Evolutionary conservation across 1,140 invertebrate genomes (phyloP), one percentile per base, ranked within the genome.

Genomic region (Rhizoglyphus robini): DNA sequence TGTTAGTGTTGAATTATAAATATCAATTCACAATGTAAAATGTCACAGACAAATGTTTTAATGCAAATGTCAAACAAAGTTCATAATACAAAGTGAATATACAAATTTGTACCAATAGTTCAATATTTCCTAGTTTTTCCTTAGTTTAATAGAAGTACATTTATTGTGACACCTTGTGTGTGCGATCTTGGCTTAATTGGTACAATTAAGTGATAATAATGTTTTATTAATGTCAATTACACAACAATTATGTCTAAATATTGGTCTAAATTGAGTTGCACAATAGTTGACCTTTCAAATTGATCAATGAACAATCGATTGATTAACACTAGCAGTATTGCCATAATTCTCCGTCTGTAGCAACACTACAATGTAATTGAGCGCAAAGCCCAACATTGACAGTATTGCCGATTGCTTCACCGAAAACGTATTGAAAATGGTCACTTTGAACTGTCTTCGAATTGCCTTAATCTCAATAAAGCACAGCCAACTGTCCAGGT

Each of bases 321-420:
- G 18, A 41, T 41, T 41, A 41, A 41, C 36, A 18, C 18, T 41
- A 41, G 36, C 8, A 41, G 51, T 54, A 11, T 32, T 32, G 20
- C 51, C 51, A 54, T 8, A 54, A 23, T 54, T 54, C 23, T 54
- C 51, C 51, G 51, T 54, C 20, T 54, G 51, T 8, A 54, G 51
- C 31, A 54, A 23, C 8, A 54, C 51, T 8, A 54, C 51, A 54
- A 32, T 54, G 20, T 54, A 54, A 23, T 25, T 27, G 51, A 54
- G 51, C 8, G 51, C 51, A 54, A 54, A 54, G 15, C 51, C 51
- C 8, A 54, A 20, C 51, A 32, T 54, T 8, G 23, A 11, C 8
- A 54, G 8, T 8, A 54, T 54, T 8, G 8, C 20, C 20, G 51
- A 54, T 32, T 54, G 51, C 23, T 23, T 54, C 15, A 54, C 23